A percentile compares a stretch with the other conserved stretches of the same genome.
Conservation (phyloP, 2,888 invertebrate species). For the Leptopilina drosophilae region DNA sequence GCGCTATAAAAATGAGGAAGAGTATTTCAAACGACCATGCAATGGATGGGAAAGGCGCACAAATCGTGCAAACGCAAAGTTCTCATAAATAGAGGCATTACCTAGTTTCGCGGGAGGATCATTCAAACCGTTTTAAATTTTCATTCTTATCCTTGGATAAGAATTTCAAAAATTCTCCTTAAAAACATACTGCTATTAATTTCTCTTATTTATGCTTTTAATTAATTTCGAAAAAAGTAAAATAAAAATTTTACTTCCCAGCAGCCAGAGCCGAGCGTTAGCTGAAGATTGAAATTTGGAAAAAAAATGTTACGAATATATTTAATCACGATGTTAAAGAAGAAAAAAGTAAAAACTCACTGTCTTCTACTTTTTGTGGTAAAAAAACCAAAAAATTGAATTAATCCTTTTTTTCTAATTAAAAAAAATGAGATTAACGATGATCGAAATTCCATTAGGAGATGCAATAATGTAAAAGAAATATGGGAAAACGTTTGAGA, state of each 20-base stretch:
- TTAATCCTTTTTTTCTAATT: too few species aligned
- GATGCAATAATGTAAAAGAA: neutral
- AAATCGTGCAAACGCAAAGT: constrained; percentile 15
- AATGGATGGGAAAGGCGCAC: constrained; percentile 9
- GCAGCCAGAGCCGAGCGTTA: too few species aligned
- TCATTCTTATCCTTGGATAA: neutral
- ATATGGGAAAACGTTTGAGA: neutral
- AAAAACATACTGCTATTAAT: neutral
- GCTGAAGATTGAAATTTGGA: too few species aligned
- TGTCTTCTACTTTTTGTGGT: too few species aligned
- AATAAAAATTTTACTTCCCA: too few species aligned
- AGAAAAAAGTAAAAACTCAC: too few species aligned
- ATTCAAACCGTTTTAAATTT: constrained; percentile 16
- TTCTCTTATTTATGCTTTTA: too few species aligned
- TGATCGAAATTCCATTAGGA: neutral
- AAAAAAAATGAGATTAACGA: too few species aligned
- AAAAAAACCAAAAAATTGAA: too few species aligned
- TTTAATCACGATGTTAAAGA: too few species aligned
- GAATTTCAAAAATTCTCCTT: neutral
- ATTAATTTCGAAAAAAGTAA: too few species aligned
- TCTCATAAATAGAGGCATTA: constrained; percentile 25
- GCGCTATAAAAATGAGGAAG: constrained; percentile 27
- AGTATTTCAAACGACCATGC: constrained; percentile 17
- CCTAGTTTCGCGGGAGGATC: neutral
- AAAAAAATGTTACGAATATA: too few species aligned